phyloP scores from a whole-genome alignment of 2,113 vertebrate species.

The Ailuropoda melanoleuca region DNA sequence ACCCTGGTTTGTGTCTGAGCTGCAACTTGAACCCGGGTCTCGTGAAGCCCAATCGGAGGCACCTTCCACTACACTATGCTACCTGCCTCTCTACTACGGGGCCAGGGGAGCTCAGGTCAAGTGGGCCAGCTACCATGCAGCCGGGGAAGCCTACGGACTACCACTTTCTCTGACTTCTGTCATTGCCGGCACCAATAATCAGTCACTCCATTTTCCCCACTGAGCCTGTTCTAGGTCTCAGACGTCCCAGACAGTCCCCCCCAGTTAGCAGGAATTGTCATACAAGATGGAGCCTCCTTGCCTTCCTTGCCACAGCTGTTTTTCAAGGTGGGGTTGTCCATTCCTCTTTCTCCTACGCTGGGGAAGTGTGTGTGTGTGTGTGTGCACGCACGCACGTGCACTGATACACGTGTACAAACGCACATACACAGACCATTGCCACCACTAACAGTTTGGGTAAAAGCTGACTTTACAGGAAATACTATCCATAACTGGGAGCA shows the following conservation, averaged over 20 bases:
- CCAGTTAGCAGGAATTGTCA: background rate
- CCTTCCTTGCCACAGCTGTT: background rate
- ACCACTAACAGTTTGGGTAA: background rate
- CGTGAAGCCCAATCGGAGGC: background rate
- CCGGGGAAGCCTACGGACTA: background rate
- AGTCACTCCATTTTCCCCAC: background rate
- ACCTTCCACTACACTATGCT: background rate
- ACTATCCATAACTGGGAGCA: background rate
- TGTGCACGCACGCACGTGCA: background rate
- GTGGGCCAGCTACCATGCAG: background rate
- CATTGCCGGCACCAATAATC: background rate
- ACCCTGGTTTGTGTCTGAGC: background rate
- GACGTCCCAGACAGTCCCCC: background rate
- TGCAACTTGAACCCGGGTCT: background rate
- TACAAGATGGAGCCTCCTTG: background rate
- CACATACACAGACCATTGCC: background rate
- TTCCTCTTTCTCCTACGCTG: background rate
- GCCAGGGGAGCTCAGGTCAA: background rate
- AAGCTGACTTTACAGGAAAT: conserved; percentile 39
- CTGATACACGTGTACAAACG: background rate
- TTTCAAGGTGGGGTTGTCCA: background rate
- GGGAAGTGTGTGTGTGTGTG: background rate
- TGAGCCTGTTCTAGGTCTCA: background rate
- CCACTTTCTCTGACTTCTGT: background rate
- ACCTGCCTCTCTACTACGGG: background rate